Evolutionary conservation across 2,888 invertebrate species (phyloP).

Genomic region (Polydrusus cervinus): DNA sequence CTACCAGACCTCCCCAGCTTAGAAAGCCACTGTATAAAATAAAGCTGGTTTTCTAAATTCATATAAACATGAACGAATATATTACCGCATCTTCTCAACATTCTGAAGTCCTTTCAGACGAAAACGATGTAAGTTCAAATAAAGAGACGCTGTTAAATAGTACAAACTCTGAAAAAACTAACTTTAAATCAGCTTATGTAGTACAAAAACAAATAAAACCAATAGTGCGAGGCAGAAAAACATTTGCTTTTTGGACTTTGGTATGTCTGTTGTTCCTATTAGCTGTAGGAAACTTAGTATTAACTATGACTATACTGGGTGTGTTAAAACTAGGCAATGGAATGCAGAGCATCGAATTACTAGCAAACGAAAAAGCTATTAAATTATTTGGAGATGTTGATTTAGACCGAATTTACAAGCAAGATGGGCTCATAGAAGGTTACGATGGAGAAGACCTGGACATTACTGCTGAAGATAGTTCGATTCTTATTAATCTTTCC

Average conservation of each 20-base stretch:
- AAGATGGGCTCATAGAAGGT: constrained; percentile 79
- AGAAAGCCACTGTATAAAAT: no score
- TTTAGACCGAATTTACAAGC: constrained; percentile 84
- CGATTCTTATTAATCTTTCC: constrained; percentile 66
- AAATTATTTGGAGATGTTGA: constrained; percentile 87
- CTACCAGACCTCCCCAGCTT: not conserved
- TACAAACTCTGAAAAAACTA: constrained; percentile 61
- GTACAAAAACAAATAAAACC: constrained; percentile 66
- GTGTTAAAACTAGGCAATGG: constrained; percentile 87
- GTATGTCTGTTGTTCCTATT: constrained; percentile 81
- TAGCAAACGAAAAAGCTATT: constrained; percentile 81
- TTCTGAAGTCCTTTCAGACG: constrained; percentile 67
- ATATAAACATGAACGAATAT: constrained; percentile 46
- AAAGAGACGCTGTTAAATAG: constrained; percentile 66
- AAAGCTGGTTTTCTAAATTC: not conserved
- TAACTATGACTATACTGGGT: constrained; percentile 87
- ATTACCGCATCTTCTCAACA: constrained; percentile 64
- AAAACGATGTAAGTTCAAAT: constrained; percentile 65
- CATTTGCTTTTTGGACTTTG: constrained; percentile 87
- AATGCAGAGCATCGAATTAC: constrained; percentile 89
- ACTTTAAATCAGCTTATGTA: constrained; percentile 67
- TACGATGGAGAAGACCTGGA: constrained; percentile 75
- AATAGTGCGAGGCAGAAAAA: constrained; percentile 73
- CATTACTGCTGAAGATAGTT: constrained; percentile 70
- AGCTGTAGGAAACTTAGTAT: constrained; percentile 85